Percentiles rank a stretch among this genome's conserved stretches.
Conservation (phyloP, 2,888 invertebrate species). For the Acanthosoma haemorrhoidale region DNA sequence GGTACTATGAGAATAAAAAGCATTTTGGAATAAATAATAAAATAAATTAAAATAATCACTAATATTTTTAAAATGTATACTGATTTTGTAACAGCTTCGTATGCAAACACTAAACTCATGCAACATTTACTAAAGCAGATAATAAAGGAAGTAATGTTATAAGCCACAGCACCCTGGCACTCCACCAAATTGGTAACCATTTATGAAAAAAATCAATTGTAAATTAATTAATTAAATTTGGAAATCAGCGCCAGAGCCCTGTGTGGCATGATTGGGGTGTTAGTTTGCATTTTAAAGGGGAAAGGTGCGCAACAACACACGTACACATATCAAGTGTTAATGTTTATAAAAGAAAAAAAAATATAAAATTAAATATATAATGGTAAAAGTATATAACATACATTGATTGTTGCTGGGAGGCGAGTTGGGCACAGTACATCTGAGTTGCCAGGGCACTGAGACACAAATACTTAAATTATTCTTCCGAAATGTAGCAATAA, state of each 20-base stretch:
- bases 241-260: constrained; percentile 39
- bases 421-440: constrained; percentile 90
- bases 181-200: constrained; percentile 29
- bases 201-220: constrained; percentile 27
- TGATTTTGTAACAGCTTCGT: too few relatives aligned
- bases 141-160: constrained; percentile 6
- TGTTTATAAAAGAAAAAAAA: constrained; percentile 14
- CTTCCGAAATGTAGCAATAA: neutral
- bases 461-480: constrained; percentile 46
- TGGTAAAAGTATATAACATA: constrained; percentile 54
- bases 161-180: constrained; percentile 40
- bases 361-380: constrained; percentile 17
- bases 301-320: constrained; percentile 24
- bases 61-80: too few relatives aligned
- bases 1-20: too few relatives aligned
- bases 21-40: too few relatives aligned
- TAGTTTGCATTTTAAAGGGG: constrained; percentile 7
- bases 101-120: too few relatives aligned
- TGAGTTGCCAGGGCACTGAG: constrained; percentile 95
- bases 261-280: constrained; percentile 30
- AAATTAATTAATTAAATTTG: constrained; percentile 19
- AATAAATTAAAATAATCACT: too few relatives aligned
- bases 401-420: constrained; percentile 90
- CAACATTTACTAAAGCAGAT: neutral
- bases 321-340: constrained; percentile 18